These are phyloP conservation scores for Cryptocephalus moraei DNA, from an alignment of 2,888 invertebrate species.

Conservation along the genomic window DNA sequence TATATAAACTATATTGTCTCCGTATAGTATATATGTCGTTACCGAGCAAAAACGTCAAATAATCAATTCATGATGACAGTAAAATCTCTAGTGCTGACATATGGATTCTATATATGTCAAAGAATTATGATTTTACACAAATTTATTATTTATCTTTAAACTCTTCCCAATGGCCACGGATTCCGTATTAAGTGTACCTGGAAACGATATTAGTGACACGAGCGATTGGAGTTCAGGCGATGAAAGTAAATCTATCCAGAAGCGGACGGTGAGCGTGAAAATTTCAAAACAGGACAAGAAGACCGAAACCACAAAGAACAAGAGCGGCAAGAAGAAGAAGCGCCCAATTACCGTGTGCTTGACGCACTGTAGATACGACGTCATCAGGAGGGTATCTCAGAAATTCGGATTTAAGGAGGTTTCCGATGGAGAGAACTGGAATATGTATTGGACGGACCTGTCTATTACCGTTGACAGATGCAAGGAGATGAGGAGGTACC, in stretches of 20 bases:
- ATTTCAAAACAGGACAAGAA: constrained; percentile 11
- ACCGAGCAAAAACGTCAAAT: too few species aligned
- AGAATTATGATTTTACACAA: too few species aligned
- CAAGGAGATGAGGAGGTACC: constrained; percentile 85
- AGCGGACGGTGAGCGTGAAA: constrained; percentile 4
- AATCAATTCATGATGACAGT: too few species aligned
- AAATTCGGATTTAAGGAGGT: constrained; percentile 70
- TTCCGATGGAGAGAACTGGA: constrained; percentile 74
- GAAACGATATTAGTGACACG: constrained; percentile 20
- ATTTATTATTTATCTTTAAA: neutral
- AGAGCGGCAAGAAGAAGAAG: constrained; percentile 16
- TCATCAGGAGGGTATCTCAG: constrained; percentile 58
- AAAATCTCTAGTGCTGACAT: too few species aligned
- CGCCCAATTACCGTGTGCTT: constrained; percentile 50
- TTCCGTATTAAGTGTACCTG: constrained; percentile 20
- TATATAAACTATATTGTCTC: too few species aligned
- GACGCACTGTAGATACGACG: constrained; percentile 62
- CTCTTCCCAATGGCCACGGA: constrained; percentile 20
- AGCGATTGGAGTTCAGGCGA: constrained; percentile 23
- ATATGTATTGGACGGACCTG: constrained; percentile 84
- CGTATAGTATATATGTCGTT: too few species aligned
- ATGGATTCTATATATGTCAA: too few species aligned
- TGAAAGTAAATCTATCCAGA: constrained; percentile 13
- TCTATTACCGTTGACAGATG: constrained; percentile 77
- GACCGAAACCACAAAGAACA: constrained; percentile 4